Conservation (phyloP, 2,888 invertebrate species). For the Hyalella azteca region DNA sequence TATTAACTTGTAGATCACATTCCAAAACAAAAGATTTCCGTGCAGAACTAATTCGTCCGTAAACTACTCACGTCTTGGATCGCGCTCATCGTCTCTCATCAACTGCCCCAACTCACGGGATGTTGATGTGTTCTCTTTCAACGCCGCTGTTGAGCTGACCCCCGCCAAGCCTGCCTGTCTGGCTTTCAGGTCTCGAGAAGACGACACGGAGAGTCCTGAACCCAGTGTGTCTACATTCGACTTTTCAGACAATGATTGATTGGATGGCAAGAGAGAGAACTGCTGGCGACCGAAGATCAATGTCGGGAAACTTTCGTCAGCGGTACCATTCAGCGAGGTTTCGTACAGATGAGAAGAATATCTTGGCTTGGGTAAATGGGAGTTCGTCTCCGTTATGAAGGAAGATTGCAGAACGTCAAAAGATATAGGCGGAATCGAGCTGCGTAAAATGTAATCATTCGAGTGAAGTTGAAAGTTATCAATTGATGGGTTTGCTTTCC, state of each 20-base stretch:
- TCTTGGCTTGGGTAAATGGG: background rate
- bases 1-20: too few relatives aligned
- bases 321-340: background rate
- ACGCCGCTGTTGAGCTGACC: background rate
- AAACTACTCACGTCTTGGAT: constrained; percentile 3
- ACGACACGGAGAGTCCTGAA: background rate
- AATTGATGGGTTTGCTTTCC: background rate
- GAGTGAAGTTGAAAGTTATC: background rate
- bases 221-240: background rate
- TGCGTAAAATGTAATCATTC: background rate
- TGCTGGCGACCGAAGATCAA: background rate
- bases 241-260: background rate
- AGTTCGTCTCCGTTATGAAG: background rate
- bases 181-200: background rate
- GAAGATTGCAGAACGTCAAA: background rate
- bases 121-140: background rate
- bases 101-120: constrained; percentile 6
- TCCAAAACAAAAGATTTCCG: too few relatives aligned
- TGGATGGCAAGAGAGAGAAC: background rate
- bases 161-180: background rate
- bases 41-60: too few relatives aligned
- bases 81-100: constrained; percentile 14
- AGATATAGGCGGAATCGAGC: background rate
- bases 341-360: background rate
- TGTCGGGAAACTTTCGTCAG: background rate